Conservation (phyloP, 1,140 invertebrate species). For the Gonioctena quinquepunctata region DNA sequence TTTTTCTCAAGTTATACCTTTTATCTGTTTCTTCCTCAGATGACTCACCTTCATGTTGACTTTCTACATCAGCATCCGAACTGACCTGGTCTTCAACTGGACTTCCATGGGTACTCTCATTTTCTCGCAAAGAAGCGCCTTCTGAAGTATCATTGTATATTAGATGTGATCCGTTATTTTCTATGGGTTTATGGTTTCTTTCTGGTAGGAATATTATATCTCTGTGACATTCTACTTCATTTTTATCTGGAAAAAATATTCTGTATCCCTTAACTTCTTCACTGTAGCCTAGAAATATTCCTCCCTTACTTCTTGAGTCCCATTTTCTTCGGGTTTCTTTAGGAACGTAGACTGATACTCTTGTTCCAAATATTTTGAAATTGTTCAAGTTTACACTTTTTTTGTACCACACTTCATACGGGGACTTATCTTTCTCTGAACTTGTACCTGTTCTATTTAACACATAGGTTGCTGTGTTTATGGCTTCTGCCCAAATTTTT, state of each 20-base stretch:
- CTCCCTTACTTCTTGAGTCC: slow-evolving; percentile 49
- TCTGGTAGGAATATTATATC: slow-evolving; percentile 17
- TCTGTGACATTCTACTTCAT: slow-evolving; percentile 12
- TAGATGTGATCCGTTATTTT: too few species aligned
- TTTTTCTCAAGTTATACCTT: too few species aligned
- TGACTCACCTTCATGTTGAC: too few species aligned
- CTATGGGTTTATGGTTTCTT: too few species aligned
- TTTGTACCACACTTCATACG: slow-evolving; percentile 51
- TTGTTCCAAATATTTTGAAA: slow-evolving; percentile 50
- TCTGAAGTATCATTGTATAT: too few species aligned
- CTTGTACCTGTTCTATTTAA: slow-evolving; percentile 54
- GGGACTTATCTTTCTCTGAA: slow-evolving; percentile 41
- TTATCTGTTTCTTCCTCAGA: too few species aligned
- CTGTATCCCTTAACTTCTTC: slow-evolving; percentile 29
- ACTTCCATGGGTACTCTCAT: too few species aligned
- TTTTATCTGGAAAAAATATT: slow-evolving; percentile 17
- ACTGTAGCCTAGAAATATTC: slow-evolving; percentile 52
- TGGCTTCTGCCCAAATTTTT: slow-evolving; percentile 53
- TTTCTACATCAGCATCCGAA: too few species aligned
- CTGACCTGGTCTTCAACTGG: too few species aligned
- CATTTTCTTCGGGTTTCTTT: slow-evolving; percentile 50
- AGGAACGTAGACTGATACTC: slow-evolving; percentile 51
- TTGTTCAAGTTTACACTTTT: slow-evolving; percentile 39
- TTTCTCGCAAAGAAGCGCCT: too few species aligned
- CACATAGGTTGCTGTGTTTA: slow-evolving; percentile 50